Evolutionary conservation across 2,113 vertebrate genomes (phyloP).

Genomic region (Melanotaenia duboulayi): DNA sequence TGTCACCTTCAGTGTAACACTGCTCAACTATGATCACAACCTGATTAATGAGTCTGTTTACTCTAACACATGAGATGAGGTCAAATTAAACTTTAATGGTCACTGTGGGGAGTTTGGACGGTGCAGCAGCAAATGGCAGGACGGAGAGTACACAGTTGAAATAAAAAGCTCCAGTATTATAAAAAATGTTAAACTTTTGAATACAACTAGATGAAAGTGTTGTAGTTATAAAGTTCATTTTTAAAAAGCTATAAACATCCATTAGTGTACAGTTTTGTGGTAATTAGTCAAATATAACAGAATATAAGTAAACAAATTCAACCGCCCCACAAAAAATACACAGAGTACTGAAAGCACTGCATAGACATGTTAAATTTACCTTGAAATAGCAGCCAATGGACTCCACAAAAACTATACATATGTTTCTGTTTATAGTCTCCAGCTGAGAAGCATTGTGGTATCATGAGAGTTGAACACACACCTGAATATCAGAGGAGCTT

Average conservation of each 20-base stretch:
- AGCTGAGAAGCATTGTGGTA: slow-evolving; percentile 26
- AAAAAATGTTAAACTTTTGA: too few relatives aligned
- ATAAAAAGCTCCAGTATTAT: background rate
- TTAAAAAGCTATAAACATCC: background rate
- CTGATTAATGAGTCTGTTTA: slow-evolving; percentile 76
- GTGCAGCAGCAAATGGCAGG: background rate
- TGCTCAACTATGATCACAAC: slow-evolving; percentile 71
- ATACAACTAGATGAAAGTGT: background rate
- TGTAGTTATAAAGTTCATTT: background rate
- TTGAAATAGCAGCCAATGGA: background rate
- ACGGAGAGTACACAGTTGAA: background rate
- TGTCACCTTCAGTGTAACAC: slow-evolving; percentile 39
- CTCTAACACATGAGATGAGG: slow-evolving; percentile 44
- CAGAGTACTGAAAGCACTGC: background rate
- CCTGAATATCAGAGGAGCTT: slow-evolving; percentile 20
- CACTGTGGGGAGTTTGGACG: slow-evolving; percentile 26
- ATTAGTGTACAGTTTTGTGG: background rate
- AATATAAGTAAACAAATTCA: background rate
- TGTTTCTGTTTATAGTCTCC: slow-evolving; percentile 1
- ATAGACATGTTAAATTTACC: background rate
- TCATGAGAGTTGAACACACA: slow-evolving; percentile 16
- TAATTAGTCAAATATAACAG: background rate
- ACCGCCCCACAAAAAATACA: background rate
- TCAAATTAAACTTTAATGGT: slow-evolving; percentile 65
- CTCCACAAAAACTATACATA: background rate